Evolutionary conservation across 2,113 vertebrate genomes (phyloP), one percentile per base, ranked within the genome.

Genomic region (Acanthisitta chloris): DNA sequence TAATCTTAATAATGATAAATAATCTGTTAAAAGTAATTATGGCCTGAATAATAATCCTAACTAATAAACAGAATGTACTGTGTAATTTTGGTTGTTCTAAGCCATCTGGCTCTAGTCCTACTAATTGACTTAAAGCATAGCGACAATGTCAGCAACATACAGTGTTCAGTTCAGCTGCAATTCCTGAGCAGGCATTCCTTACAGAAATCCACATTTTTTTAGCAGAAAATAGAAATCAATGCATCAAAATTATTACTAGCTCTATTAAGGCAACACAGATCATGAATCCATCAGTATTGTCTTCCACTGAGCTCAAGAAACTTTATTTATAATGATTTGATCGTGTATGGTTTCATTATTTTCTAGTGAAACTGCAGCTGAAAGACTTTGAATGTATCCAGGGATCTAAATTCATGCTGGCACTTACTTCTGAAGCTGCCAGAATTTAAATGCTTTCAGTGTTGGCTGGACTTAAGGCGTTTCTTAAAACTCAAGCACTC

Each of bases 51-150:
- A 96, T 97, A 97, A 95, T 94, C 81, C 65, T 67, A 86, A 92
- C 93, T 73, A 94, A 92, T 95, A 97, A 97, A 94, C 89, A 97
- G 95, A 94, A 96, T 91, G 93, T 94, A 91, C 93, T 96, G 81
- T 92, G 91, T 97, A 95, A 97, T 96, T 96, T 94, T 80, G 49
- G 80, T 96, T 0, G 2, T 97, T 96, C 88, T 57, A 81, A 94
- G 81, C 96, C 96, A 97, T 97, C 96, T 97, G 96, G 94, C 89
- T 96, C 45, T n/a, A 58, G 92, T 96, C 72, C 94, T 49, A 54
- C 43, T 97, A 94, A 97, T 94, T 96, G 96, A 93, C 92, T 97
- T 95, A 92, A 92, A 92, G 91, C 71, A 33, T 36, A 85, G 67
- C 14, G 26, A 92, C 88, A 92, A 12, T 88, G 90, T 92, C 88